Percentiles rank a stretch among this genome's conserved stretches.
Evolutionary conservation across 2,888 invertebrate species (phyloP).

Genomic region (Athalia circularis): DNA sequence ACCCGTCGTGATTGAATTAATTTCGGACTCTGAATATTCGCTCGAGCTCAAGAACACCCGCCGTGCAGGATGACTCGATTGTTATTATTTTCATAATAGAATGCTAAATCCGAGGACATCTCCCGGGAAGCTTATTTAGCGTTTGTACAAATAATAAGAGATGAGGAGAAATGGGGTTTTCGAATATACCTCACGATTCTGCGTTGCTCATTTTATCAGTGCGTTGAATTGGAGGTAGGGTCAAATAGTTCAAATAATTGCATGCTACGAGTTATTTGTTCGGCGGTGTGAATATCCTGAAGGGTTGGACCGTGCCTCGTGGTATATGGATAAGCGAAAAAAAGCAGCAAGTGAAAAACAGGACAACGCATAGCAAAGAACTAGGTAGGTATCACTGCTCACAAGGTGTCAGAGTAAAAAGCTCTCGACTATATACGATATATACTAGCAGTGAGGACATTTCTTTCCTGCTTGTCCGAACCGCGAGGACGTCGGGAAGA

Average conservation of each 20-base stretch:
- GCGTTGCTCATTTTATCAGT: conserved; percentile 22
- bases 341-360: background rate
- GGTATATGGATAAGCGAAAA: background rate
- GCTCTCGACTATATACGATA: conserved; percentile 33
- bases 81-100: conserved; percentile 11
- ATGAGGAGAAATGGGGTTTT: background rate
- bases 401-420: conserved; percentile 44
- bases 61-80: background rate
- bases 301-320: background rate
- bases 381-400: conserved; percentile 36
- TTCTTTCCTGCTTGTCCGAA: conserved; percentile 46
- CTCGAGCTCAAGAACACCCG: conserved; percentile 15
- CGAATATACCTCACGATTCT: background rate
- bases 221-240: background rate
- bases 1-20: conserved; percentile 21
- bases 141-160: background rate
- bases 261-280: conserved; percentile 12
- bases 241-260: background rate
- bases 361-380: conserved; percentile 1
- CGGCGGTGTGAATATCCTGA: background rate
- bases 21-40: background rate
- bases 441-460: conserved; percentile 35
- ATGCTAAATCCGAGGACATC: background rate
- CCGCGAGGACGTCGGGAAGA: conserved; percentile 38
- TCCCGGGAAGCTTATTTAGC: background rate